These are phyloP conservation scores for Ephialtes manifestator DNA, from an alignment of 2,888 invertebrate genomes.

Conservation along the genomic window DNA sequence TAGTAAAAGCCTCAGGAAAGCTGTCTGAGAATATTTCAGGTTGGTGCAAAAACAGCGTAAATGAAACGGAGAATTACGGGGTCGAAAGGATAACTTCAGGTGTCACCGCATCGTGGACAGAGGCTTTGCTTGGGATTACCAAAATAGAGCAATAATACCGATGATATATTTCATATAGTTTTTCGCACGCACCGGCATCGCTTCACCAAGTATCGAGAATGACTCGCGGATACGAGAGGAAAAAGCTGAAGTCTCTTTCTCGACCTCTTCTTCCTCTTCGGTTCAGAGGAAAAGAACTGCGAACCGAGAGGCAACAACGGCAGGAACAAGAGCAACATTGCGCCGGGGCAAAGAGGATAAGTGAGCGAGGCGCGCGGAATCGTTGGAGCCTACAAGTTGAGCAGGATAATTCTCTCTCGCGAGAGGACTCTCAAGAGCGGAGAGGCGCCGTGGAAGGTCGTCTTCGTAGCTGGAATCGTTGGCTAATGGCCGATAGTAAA, in stretches of 20 bases:
- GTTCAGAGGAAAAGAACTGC: slow-evolving; percentile 13
- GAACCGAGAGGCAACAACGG: slow-evolving; percentile 16
- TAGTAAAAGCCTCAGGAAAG: slow-evolving; percentile 21
- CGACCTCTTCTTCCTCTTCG: slow-evolving; percentile 7
- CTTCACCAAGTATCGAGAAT: slow-evolving; percentile 3
- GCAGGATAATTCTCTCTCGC: slow-evolving; percentile 59
- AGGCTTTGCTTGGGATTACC: slow-evolving; percentile 3
- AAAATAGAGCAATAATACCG: slow-evolving; percentile 21
- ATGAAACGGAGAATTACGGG: slow-evolving; percentile 1
- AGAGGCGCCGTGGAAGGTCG: slow-evolving; percentile 77
- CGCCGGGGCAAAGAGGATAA: slow-evolving; percentile 30
- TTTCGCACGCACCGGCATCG: slow-evolving; percentile 10
- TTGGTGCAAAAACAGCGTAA: slow-evolving; percentile 18
- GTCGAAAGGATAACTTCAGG: slow-evolving; percentile 3
- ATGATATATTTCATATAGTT: neutral
- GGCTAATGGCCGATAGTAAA: slow-evolving; percentile 80
- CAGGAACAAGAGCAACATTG: slow-evolving; percentile 26
- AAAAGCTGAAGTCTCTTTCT: slow-evolving; percentile 9
- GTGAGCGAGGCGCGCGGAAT: slow-evolving; percentile 50
- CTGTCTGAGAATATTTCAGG: slow-evolving; percentile 27
- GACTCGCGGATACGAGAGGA: neutral
- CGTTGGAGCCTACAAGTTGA: slow-evolving; percentile 37
- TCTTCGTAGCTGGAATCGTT: slow-evolving; percentile 80
- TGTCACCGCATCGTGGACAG: neutral
- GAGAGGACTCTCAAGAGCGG: slow-evolving; percentile 23